Evolutionary conservation across 2,113 vertebrate genomes (phyloP), one percentile per base, ranked within the genome.

Genomic region (Grantiella picta): DNA sequence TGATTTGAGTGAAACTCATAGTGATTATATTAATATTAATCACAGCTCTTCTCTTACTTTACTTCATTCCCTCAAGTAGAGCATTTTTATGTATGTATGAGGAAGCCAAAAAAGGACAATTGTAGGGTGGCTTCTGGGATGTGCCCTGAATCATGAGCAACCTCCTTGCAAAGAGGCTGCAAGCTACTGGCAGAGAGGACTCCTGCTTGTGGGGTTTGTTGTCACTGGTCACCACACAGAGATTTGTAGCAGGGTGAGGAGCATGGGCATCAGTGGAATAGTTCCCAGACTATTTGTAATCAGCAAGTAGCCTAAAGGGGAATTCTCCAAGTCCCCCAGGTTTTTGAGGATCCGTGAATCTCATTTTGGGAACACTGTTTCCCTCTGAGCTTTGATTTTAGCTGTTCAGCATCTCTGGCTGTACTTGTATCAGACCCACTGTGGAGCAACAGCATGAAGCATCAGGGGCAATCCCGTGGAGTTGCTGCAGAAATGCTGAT

Each of bases 21-120:
- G 56, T 88, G 54, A 50, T 31, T 92, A 14, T 82, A 84, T 91
- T 76, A 89, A 79, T 69, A 90, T 77, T 94, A 91, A 85, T 80
- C 63, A 59, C 23, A 66, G 22, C n/a, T 90, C 49, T 91, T 59
- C 45, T 69, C 25, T 87, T 84, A 29, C 38, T 90, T 90, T 11
- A 40, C 21, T 69, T 87, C 28, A 45, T 71, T 88, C 45, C 12
- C 50, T 80, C 38, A 80, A 76, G 61, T 29, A 78, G 59, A 20
- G 14, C 35, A 27, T 76, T 84, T 47, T 69, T 49, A 52, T 22
- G 18, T 27, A 71, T 35, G 42, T 78, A 70, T 53, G 83, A 95
- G 47, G 53, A 92, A 89, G 23, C 11, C 61, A 61, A 73, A 33
- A 87, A 89, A 94, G 27, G 60, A 60, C 65, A 63, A 29, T 82